Evolutionary conservation across 2,113 vertebrate species (phyloP), one percentile per base, ranked within the genome.

Genomic region (Antechinus flavipes): DNA sequence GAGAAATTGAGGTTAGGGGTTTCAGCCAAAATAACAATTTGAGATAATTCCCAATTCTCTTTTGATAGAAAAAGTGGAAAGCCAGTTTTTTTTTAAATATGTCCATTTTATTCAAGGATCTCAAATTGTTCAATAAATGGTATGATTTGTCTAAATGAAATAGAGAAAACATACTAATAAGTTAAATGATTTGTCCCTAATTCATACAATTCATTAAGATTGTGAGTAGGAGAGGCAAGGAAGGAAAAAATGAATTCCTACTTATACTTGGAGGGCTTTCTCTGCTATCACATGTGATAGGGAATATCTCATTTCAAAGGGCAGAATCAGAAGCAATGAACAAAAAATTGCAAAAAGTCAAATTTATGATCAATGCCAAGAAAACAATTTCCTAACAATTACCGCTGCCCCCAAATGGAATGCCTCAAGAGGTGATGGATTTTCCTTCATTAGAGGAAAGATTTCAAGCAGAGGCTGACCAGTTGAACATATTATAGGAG

Each of bases 181-280:
- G 24, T 49, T 14, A 58, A 92, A 54, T 84, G 68, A 16, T 42
- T 23, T 84, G n/a, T 19, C 26, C 47, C 5, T 49, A 49, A 8
- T 8, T 25, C 50, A 23, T 25, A 50, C 22, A 89, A 46, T 24
- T 42, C 52, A 27, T 1, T 68, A 53, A n/a, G 30, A 22, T 16
- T 22, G 2, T 0, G 22, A 26, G 35, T n/a, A 6, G 68, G 16
- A 84, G n/a, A 6, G 4, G 19, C 4, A 19, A 76, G 12, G 2
- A n/a, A 42, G 4, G 16, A 84, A 84, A n/a, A 19, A 55, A 24
- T 23, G 54, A 84, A 84, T 84, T 84, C 19, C n/a, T 35, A 84
- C n/a, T 84, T 84, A 76, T 6, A 84, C 16, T 84, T 84, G n/a
- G 6, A 42, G 8, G 35, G n/a, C 35, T 84, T 84, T 84, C 19